Conservation (phyloP, 2,797 vertebrate species). For the Rallus crepitans region DNA sequence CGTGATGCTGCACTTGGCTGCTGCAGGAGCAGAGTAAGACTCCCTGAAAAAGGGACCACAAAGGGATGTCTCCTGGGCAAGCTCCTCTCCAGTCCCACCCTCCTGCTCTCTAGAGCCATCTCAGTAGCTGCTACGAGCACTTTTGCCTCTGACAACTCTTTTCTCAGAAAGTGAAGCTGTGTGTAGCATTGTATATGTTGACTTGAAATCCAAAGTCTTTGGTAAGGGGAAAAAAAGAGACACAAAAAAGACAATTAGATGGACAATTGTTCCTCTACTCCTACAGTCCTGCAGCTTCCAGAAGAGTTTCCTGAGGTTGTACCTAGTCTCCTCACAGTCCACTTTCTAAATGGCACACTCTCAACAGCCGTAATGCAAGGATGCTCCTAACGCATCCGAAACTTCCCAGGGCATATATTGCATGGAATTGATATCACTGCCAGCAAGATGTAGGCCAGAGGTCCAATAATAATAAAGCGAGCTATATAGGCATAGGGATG, state of each 20-base stretch:
- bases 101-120: neutral
- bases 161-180: neutral
- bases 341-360: neutral
- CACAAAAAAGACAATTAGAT: neutral
- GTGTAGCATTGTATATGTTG: neutral
- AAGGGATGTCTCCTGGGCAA: neutral
- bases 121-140: neutral
- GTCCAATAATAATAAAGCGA: neutral
- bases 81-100: neutral
- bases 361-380: neutral
- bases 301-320: neutral
- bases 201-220: neutral
- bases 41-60: neutral
- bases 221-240: neutral
- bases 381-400: neutral
- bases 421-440: neutral
- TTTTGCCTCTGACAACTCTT: neutral
- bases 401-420: neutral
- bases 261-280: neutral
- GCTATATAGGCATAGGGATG: neutral
- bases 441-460: rapidly evolving
- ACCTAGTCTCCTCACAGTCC: neutral
- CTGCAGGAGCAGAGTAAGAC: neutral
- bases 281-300: neutral
- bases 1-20: neutral